These are phyloP conservation scores for Ailuropoda melanoleuca DNA, from an alignment of 2,113 vertebrate species.

Conservation along the genomic window DNA sequence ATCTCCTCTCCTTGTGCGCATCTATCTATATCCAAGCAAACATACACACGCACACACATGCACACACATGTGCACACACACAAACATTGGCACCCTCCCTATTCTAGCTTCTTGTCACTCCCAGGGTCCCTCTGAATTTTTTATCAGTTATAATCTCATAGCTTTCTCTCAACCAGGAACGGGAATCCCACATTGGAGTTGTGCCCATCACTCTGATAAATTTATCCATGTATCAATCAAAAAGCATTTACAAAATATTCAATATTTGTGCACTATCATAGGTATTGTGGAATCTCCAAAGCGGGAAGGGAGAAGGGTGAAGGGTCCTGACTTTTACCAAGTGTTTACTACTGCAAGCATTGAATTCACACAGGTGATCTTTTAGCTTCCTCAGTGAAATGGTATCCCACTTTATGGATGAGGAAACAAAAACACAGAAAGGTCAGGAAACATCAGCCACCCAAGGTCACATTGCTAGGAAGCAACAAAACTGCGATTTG, in stretches of 20 bases:
- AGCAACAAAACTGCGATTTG: neutral
- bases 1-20: neutral
- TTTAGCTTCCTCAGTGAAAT: neutral
- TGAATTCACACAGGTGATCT: neutral
- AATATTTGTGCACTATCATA: neutral
- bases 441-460: neutral
- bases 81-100: neutral
- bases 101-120: neutral
- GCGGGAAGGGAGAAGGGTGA: neutral
- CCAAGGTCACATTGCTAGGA: neutral
- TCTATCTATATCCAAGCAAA: neutral
- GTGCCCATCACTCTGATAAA: neutral
- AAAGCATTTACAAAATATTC: neutral
- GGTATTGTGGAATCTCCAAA: neutral
- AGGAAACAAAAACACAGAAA: neutral
- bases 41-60: too few species aligned
- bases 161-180: neutral
- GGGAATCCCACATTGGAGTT: neutral
- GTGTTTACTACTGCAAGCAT: neutral
- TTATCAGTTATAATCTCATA: neutral
- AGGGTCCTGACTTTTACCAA: neutral
- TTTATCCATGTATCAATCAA: neutral
- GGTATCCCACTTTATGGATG: neutral
- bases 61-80: neutral
- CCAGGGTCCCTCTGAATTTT: neutral